These are phyloP conservation scores for Penelope pileata DNA, from an alignment of 2,113 vertebrate genomes.

Conservation along the genomic window DNA sequence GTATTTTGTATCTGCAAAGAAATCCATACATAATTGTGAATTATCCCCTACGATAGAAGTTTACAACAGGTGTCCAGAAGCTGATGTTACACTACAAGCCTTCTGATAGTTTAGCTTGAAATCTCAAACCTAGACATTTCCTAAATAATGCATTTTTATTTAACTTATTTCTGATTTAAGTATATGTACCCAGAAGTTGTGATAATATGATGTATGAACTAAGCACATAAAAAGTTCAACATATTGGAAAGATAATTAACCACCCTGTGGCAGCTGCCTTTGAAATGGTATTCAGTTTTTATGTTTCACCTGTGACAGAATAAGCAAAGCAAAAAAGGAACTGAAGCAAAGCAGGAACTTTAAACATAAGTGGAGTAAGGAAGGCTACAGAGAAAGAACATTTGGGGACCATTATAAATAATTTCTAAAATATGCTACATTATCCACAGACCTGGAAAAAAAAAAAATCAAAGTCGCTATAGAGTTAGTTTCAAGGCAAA, in stretches of 20 bases:
- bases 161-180: not conserved
- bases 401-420: not conserved
- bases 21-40: not conserved
- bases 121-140: not conserved
- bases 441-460: not conserved
- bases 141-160: not conserved
- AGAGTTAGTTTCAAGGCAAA: not conserved
- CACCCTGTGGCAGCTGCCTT: not conserved
- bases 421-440: not conserved
- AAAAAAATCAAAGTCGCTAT: not conserved
- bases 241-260: not conserved
- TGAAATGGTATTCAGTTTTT: not conserved
- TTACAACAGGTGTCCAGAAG: not conserved
- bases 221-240: not conserved
- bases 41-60: not conserved
- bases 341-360: not conserved
- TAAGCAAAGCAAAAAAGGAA: not conserved
- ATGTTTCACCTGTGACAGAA: not conserved
- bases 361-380: not conserved
- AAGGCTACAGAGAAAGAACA: not conserved
- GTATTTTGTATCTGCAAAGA: constrained; percentile 8
- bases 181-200: not conserved
- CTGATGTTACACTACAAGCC: not conserved
- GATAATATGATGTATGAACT: not conserved
- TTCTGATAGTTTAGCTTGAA: not conserved